Evolutionary conservation across 2,888 invertebrate species (phyloP).

Genomic region (Sarcophaga rosellei): DNA sequence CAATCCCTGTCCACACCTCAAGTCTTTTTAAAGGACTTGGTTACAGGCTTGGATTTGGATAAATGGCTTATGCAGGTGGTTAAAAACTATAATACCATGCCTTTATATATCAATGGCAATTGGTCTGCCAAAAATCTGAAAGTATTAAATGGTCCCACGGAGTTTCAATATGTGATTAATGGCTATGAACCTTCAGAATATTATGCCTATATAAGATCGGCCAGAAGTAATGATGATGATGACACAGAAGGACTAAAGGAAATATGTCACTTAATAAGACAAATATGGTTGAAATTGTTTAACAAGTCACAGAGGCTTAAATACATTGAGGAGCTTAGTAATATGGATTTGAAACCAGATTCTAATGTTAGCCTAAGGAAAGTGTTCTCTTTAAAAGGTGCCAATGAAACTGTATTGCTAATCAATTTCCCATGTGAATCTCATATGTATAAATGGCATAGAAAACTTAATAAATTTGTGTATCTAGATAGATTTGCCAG

Average conservation of each 20-base stretch:
- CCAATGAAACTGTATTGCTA: conserved; percentile 71
- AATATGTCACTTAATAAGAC: conserved; percentile 71
- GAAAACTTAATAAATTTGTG: conserved; percentile 72
- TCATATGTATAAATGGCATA: conserved; percentile 81
- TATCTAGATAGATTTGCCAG: conserved; percentile 77
- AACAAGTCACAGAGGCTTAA: conserved; percentile 76
- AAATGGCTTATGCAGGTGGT: conserved; percentile 81
- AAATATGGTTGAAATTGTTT: conserved; percentile 40
- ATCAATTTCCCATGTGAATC: conserved; percentile 81
- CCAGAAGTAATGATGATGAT: neutral
- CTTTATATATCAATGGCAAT: conserved; percentile 81
- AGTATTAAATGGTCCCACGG: conserved; percentile 65
- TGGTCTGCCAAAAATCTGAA: conserved; percentile 80
- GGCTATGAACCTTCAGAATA: conserved; percentile 44
- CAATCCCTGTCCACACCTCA: conserved; percentile 72
- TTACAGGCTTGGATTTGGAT: conserved; percentile 81
- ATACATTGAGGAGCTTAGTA: conserved; percentile 81
- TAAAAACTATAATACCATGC: conserved; percentile 72
- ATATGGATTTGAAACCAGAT: conserved; percentile 18
- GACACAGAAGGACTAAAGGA: conserved; percentile 27
- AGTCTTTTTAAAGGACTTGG: conserved; percentile 72
- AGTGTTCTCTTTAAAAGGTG: conserved; percentile 30
- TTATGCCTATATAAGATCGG: conserved; percentile 21
- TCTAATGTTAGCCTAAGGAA: conserved; percentile 10
- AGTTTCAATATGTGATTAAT: conserved; percentile 42